These are phyloP conservation scores for Keiferia lycopersicella DNA, from an alignment of 2,888 invertebrate genomes.

Conservation along the genomic window DNA sequence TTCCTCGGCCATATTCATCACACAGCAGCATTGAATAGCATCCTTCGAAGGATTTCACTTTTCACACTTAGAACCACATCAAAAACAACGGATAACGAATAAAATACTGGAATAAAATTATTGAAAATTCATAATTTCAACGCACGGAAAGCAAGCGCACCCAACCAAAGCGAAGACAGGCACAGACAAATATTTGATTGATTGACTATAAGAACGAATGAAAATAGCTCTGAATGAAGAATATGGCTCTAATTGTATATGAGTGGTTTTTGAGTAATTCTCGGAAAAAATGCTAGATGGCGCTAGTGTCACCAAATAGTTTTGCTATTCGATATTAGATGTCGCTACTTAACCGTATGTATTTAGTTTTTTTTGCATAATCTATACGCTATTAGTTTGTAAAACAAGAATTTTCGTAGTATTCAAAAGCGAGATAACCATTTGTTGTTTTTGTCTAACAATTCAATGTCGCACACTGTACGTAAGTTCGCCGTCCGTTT, in stretches of 20 bases:
- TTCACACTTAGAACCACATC: conserved; percentile 60
- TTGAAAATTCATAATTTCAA: conserved; percentile 66
- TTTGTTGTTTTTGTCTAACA: background rate
- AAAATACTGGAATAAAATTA: conserved; percentile 49
- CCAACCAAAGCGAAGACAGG: conserved; percentile 70
- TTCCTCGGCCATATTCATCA: conserved; percentile 91
- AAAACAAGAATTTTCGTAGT: background rate
- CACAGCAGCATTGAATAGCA: conserved; percentile 76
- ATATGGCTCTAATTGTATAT: background rate
- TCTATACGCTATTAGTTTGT: background rate
- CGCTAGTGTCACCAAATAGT: background rate
- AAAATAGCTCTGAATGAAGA: conserved; percentile 2
- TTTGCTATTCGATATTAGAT: conserved; percentile 5
- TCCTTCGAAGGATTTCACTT: conserved; percentile 65
- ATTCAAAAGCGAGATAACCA: background rate
- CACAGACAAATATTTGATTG: conserved; percentile 45
- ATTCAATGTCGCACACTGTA: background rate
- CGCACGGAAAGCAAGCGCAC: conserved; percentile 72
- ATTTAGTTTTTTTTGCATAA: background rate
- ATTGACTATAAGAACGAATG: conserved; percentile 29
- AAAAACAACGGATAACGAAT: conserved; percentile 45
- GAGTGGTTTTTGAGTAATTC: background rate
- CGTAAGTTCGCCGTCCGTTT: background rate
- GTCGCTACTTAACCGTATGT: background rate
- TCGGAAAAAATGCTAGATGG: background rate